Evolutionary conservation across 2,797 vertebrate species (phyloP), one percentile per base, ranked within the genome.

Genomic region (Lagorchestes hirsutus): DNA sequence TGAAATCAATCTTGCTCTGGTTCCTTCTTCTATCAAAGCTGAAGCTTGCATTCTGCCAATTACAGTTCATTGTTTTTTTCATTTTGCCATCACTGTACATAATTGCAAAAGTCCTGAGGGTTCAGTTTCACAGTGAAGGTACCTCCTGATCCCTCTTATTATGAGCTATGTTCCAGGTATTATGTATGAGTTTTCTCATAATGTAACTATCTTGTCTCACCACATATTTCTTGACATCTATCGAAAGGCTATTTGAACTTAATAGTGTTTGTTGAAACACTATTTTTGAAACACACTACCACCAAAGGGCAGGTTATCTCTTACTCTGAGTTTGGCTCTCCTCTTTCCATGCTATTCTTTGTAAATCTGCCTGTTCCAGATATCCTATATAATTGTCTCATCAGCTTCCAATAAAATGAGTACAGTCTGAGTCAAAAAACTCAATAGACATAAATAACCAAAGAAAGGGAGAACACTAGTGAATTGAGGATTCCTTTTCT

Each of bases 21-120:
- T 67, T 91, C 90, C 18, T 22, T 62, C 58, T 59, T 94, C 52
- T 67, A 94, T 92, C 91, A 92, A 16, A 55, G 28, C 40, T 62
- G 18, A 62, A 52, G 62, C 3, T 87, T 46, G 18, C n/a, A 82
- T 9, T 46, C 18, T 82, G 8, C 67, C n/a, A 46, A 40, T 46
- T 40, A 24, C 6, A 46, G 9, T 87, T 82, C 40, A 52, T 8
- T 52, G 52, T 50, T 87, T 82, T 58, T 46, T 11, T 46, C 40
- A 50, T 87, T 87, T 50, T 50, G 9, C 9, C 40, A 28, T 82
- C 1, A 3, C 22, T 40, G 8, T 27, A 82, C 46, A 8, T 46
- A 46, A 82, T 50, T 50, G 2, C 1, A 27, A 87, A 27, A 87
- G 74, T 50, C 34, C 8, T 87, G 40, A 46, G 67, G 9, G 40